phyloP scores from a whole-genome alignment of 1,140 invertebrate genomes.

The Bombyx mori region DNA sequence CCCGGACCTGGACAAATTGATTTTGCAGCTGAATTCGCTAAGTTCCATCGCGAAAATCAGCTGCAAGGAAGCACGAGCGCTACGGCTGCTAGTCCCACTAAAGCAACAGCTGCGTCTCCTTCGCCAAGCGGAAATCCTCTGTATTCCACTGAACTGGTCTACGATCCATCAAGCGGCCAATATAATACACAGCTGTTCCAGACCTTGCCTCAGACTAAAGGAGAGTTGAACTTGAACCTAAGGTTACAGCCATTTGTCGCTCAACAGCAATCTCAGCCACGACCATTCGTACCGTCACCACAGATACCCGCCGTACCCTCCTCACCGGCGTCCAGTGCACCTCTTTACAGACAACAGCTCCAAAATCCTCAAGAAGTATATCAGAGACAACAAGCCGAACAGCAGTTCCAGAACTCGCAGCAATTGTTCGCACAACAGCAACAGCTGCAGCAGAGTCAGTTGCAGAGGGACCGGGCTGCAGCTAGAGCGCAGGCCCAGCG shows the following conservation, averaged over 20 bases:
- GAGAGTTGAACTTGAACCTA: constrained; percentile 79
- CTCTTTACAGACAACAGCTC: constrained; percentile 60
- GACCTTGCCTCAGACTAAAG: constrained; percentile 79
- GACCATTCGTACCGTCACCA: constrained; percentile 61
- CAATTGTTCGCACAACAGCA: constrained; percentile 82
- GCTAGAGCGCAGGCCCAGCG: constrained; percentile 64
- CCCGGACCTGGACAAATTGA: constrained; percentile 74
- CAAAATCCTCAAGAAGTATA: constrained; percentile 77
- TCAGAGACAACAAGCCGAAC: constrained; percentile 79
- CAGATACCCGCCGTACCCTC: constrained; percentile 48
- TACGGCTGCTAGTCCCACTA: constrained; percentile 38
- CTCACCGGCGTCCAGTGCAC: constrained; percentile 46
- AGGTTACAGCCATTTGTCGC: constrained; percentile 82
- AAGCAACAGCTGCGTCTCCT: constrained; percentile 41
- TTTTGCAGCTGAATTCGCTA: constrained; percentile 82
- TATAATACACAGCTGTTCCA: constrained; percentile 87
- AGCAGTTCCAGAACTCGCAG: constrained; percentile 79
- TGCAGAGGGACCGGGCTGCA: constrained; percentile 63
- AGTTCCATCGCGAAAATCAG: constrained; percentile 83
- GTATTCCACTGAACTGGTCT: constrained; percentile 83
- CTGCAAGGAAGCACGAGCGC: constrained; percentile 66
- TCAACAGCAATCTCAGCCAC: constrained; percentile 59
- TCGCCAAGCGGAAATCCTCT: constrained; percentile 73
- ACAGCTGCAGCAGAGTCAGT: constrained; percentile 73
- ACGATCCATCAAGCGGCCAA: constrained; percentile 82